These are phyloP conservation scores for Peucedramus taeniatus DNA, from an alignment of 2,113 vertebrate species.

Conservation along the genomic window DNA sequence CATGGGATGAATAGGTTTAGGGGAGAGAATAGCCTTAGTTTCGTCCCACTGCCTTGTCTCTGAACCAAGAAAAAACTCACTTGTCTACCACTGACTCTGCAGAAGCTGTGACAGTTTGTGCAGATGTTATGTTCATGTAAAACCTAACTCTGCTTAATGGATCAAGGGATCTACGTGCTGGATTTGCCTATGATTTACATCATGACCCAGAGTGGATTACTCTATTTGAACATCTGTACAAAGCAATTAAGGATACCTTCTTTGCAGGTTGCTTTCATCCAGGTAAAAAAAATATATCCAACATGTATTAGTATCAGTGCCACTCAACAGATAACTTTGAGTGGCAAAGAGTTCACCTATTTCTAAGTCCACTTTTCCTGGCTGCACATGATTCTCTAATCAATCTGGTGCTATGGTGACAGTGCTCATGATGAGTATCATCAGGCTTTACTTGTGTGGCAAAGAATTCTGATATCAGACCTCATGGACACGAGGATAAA, in stretches of 20 bases:
- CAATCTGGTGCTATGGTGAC: accelerated
- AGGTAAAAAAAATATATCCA: neutral
- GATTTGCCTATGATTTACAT: neutral
- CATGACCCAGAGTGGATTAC: neutral
- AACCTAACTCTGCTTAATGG: neutral
- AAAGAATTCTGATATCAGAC: neutral
- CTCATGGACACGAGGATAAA: neutral
- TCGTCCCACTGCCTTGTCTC: neutral
- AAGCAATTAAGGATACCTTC: neutral
- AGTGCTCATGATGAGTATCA: neutral
- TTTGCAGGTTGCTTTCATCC: neutral
- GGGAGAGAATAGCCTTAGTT: neutral
- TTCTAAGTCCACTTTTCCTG: neutral
- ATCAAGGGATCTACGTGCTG: neutral
- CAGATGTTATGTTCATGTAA: neutral
- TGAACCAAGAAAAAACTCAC: neutral
- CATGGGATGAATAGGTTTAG: neutral
- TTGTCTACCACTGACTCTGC: neutral
- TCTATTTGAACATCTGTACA: neutral
- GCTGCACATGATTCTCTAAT: neutral
- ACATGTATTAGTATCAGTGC: neutral
- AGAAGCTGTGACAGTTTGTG: neutral
- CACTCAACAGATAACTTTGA: neutral
- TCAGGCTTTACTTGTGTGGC: neutral
- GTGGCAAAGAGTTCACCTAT: neutral